Evolutionary conservation across 1,140 invertebrate species (phyloP), one percentile per base, ranked within the genome.

Genomic region (Drosophila sproati): DNA sequence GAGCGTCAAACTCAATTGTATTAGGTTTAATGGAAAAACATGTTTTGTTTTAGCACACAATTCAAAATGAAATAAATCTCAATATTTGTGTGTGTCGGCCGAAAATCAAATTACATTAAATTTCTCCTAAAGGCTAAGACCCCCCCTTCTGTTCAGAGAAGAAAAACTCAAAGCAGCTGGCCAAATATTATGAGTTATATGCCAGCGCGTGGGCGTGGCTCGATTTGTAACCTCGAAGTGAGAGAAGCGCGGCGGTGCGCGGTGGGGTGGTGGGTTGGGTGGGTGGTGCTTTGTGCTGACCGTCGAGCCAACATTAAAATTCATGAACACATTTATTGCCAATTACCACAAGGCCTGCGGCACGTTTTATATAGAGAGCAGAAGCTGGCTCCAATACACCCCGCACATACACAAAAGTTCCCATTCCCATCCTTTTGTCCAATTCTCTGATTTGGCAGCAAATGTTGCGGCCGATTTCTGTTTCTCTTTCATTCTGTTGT

Each of bases 271-370:
- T 20, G 20, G 20, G 20, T 1, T 20, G 20, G 6, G 12, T 8
- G 51, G 41, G 34, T 31, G 34, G 7, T 1, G 5, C 6, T 41
- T 34, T 66, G 43, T 39, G 67, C 85, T 89, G 85, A 88, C 85
- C 85, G 64, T 66, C 71, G 57, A 70, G 68, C 64, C 61, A 73
- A 62, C 85, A 89, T 89, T 89, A 89, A 89, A 89, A 89, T 89
- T 89, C 85, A 89, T 89, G 85, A 89, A 89, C 86, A 89, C 85
- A 89, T 89, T 89, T 89, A 89, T 89, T 89, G 85, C 85, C 85
- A 89, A 89, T 89, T 89, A 89, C 85, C 83, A 81, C 80, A 74
- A 63, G 70, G 86, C 71, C 71, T 71, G 59, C 29, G 75, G 73
- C 80, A 89, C 80, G 86, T 81, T 89, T 66, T 77, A 66, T 82